Percentiles rank a stretch among this genome's conserved stretches.
Conservation (phyloP, 2,797 vertebrate genomes). For the Clarias platycephalus region DNA sequence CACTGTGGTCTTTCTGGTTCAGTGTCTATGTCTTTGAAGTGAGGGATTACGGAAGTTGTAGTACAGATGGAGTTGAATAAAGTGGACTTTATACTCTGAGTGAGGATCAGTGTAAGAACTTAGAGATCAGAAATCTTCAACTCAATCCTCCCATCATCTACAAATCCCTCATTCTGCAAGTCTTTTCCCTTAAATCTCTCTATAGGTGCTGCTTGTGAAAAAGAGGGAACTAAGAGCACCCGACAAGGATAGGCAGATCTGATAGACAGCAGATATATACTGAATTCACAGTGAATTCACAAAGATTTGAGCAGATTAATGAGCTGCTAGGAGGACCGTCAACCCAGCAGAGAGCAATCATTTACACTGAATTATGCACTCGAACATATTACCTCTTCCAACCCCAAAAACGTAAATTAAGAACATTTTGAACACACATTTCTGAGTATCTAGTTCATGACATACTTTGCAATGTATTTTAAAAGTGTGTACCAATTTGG, state of each 20-base stretch:
- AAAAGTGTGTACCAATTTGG: not conserved
- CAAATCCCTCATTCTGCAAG: not conserved
- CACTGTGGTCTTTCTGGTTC: not conserved
- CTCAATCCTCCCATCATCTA: not conserved
- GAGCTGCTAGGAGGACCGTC: constrained; percentile 77
- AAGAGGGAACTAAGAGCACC: not conserved
- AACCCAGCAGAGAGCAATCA: constrained; percentile 56
- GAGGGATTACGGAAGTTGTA: constrained; percentile 33
- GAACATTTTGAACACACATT: not conserved
- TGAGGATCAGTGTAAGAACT: constrained; percentile 30
- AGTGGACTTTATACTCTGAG: constrained; percentile 25
- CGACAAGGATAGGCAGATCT: not conserved
- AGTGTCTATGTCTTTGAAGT: constrained; percentile 1
- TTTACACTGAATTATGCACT: constrained; percentile 4
- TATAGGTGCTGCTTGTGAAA: not conserved
- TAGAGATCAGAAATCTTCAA: constrained; percentile 19
- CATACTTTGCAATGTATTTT: too few relatives aligned
- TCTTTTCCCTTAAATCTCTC: constrained; percentile 6
- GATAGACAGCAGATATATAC: not conserved
- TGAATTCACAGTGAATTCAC: constrained; percentile 65
- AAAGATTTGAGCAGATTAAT: constrained; percentile 79
- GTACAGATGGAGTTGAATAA: constrained; percentile 27
- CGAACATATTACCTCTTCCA: not conserved
- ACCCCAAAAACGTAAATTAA: not conserved
- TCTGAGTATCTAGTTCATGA: not conserved